Evolutionary conservation across 2,797 vertebrate species (phyloP).

Genomic region (Coregonus ussuriensis): DNA sequence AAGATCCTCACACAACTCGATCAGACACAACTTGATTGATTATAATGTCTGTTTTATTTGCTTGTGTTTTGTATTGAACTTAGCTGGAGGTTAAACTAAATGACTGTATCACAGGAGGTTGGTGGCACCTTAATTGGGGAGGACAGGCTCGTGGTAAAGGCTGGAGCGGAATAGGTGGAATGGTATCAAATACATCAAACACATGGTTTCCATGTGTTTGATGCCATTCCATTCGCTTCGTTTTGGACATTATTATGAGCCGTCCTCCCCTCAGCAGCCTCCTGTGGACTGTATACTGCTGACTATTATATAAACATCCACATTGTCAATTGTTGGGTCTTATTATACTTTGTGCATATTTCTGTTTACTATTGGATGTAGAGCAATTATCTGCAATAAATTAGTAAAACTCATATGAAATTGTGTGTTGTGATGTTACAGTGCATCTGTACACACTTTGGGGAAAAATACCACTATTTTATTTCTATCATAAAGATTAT

Average conservation of each 20-base stretch:
- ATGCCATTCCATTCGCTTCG: too few species aligned
- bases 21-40: too few species aligned
- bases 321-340: background rate
- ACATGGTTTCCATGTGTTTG: too few species aligned
- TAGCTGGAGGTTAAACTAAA: background rate
- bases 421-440: background rate
- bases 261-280: too few species aligned
- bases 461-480: background rate
- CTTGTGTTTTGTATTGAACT: background rate
- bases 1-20: too few species aligned
- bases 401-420: background rate
- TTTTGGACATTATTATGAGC: too few species aligned
- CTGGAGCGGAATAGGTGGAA: too few species aligned
- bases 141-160: too few species aligned
- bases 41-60: background rate
- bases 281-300: too few species aligned
- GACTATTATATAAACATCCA: background rate
- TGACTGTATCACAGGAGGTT: too few species aligned
- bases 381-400: background rate
- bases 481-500: background rate
- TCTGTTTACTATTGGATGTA: background rate
- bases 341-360: background rate
- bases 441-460: background rate
- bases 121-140: too few species aligned
- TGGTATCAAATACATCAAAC: too few species aligned